A percentile compares a stretch with the other conserved stretches of the same genome.
Evolutionary conservation across 2,113 vertebrate species (phyloP).

Genomic region (Gobius niger): DNA sequence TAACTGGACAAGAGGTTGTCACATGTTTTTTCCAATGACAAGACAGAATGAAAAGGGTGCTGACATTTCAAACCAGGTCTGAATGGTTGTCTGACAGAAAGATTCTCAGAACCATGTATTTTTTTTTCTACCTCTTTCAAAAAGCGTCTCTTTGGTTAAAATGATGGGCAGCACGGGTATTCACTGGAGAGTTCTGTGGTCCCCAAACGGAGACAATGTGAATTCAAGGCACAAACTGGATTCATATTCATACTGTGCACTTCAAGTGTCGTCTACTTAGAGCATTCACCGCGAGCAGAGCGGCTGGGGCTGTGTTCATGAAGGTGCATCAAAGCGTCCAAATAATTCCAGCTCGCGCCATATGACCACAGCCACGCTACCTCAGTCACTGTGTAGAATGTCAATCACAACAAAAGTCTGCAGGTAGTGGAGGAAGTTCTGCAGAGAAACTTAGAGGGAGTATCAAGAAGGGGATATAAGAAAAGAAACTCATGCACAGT

Average conservation of each 20-base stretch:
- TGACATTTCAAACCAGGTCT: constrained; percentile 9
- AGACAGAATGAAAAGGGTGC: constrained; percentile 32
- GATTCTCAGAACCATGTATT: constrained; percentile 12
- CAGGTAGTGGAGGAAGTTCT: neutral
- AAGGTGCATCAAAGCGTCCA: constrained; percentile 64
- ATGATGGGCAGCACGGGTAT: constrained; percentile 55
- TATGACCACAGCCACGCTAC: neutral
- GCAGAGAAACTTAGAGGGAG: neutral
- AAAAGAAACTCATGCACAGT: neutral
- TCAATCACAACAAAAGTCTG: neutral
- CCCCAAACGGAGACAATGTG: constrained; percentile 45
- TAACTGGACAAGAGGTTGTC: constrained; percentile 15
- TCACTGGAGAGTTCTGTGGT: constrained; percentile 46
- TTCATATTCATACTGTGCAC: constrained; percentile 61
- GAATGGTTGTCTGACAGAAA: constrained; percentile 38
- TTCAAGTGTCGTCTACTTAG: constrained; percentile 60
- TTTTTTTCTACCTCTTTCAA: constrained; percentile 6
- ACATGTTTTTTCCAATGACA: constrained; percentile 39
- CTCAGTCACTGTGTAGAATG: neutral
- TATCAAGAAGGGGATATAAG: neutral
- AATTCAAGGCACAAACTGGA: constrained; percentile 51
- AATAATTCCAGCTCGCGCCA: constrained; percentile 35
- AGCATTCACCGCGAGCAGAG: constrained; percentile 47
- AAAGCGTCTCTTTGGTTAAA: constrained; percentile 9
- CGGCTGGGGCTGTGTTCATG: constrained; percentile 40